Evolutionary conservation across 2,113 vertebrate species (phyloP).

Genomic region (Oostethus manadensis): DNA sequence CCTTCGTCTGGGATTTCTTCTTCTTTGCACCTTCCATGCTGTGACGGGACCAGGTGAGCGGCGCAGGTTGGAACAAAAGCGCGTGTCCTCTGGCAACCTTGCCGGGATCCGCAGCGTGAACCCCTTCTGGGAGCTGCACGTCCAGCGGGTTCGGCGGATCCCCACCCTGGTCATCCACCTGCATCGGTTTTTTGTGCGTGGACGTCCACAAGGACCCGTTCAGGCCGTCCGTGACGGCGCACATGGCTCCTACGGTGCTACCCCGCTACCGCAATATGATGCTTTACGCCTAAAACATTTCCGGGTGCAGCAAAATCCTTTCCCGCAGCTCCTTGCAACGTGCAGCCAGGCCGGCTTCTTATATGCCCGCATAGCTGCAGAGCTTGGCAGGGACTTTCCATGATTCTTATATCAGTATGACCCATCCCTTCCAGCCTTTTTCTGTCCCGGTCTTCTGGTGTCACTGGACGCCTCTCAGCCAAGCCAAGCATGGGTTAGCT

Average conservation of each 20-base stretch:
- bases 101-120: not conserved
- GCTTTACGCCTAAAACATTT: slow-evolving; percentile 50
- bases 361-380: not conserved
- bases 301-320: slow-evolving; percentile 40
- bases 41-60: slow-evolving; percentile 34
- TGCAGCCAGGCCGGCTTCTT: too few relatives aligned
- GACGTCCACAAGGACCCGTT: slow-evolving; percentile 10
- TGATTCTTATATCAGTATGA: too few relatives aligned
- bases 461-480: not conserved
- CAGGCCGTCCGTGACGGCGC: slow-evolving; percentile 23
- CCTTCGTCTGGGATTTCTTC: slow-evolving; percentile 31
- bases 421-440: too few relatives aligned
- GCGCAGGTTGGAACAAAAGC: slow-evolving; percentile 49
- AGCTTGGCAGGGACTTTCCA: not conserved
- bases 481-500: not conserved
- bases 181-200: not conserved
- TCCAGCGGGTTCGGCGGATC: not conserved
- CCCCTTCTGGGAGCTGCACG: not conserved
- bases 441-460: not conserved
- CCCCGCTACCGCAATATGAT: slow-evolving; percentile 58
- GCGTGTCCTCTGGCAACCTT: slow-evolving; percentile 52
- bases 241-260: slow-evolving; percentile 40
- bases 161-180: not conserved
- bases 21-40: slow-evolving; percentile 43
- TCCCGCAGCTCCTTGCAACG: not conserved